Conservation (phyloP, 2,797 vertebrate genomes). For the Malurus leucopterus region DNA sequence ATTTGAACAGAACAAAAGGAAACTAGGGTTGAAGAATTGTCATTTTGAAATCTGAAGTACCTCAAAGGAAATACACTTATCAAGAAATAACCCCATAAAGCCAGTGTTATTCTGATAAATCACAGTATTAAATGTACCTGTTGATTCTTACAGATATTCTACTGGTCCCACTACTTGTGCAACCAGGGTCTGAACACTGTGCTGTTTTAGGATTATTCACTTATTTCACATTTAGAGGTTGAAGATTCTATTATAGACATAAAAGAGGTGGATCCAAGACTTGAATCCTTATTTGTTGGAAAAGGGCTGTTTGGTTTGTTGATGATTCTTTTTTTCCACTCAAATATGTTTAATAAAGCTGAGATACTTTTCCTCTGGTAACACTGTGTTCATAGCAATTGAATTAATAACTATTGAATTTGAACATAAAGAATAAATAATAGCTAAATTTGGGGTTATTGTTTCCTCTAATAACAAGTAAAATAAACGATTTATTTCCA, state of each 20-base stretch:
- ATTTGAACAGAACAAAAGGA: neutral
- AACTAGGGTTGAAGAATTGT: neutral
- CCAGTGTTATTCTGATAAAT: neutral
- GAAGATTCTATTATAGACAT: neutral
- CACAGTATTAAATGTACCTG: neutral
- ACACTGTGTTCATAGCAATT: neutral
- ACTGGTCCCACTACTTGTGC: accelerated
- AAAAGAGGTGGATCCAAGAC: neutral
- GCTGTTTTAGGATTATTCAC: neutral
- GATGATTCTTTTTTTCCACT: neutral
- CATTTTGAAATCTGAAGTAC: neutral
- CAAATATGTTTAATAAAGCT: neutral
- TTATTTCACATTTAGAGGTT: neutral
- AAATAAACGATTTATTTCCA: neutral
- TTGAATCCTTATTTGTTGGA: neutral
- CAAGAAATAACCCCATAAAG: neutral
- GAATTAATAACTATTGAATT: neutral
- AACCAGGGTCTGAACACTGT: accelerated
- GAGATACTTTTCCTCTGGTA: neutral
- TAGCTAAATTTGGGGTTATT: neutral
- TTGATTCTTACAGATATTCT: neutral
- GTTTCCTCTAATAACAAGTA: neutral
- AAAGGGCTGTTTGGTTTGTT: neutral
- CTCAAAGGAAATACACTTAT: neutral
- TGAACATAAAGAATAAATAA: neutral